These are phyloP conservation scores for Caenorhabditis panamensis DNA, from an alignment of 2,888 invertebrate genomes.

Conservation along the genomic window DNA sequence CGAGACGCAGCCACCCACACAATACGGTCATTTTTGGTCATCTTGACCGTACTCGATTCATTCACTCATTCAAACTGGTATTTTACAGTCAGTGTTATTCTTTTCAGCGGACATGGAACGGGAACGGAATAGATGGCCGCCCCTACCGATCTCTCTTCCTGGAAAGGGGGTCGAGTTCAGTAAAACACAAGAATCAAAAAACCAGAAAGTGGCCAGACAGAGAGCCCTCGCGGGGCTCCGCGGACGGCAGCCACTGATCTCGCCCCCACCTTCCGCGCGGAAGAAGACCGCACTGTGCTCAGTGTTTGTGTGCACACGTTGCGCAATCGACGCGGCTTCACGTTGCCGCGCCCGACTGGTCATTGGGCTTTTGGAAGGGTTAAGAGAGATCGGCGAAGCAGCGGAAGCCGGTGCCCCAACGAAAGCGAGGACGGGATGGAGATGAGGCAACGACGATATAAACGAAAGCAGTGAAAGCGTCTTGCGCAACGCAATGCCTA, in stretches of 20 bases:
- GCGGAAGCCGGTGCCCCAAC: slow-evolving; percentile 1
- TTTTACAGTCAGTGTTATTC: slow-evolving; percentile 36
- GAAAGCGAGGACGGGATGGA: slow-evolving; percentile 45
- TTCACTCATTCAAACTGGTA: slow-evolving; percentile 36
- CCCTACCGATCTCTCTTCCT: background rate
- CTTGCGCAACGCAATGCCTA: slow-evolving; percentile 52
- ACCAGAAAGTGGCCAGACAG: slow-evolving; percentile 55
- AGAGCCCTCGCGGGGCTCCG: slow-evolving; percentile 20
- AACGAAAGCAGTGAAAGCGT: slow-evolving; percentile 58
- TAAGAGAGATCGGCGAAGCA: slow-evolving; percentile 36
- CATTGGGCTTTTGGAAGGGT: slow-evolving; percentile 55
- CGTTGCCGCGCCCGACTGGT: slow-evolving; percentile 35
- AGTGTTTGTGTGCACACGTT: slow-evolving; percentile 48
- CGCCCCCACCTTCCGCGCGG: slow-evolving; percentile 40
- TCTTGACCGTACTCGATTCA: slow-evolving; percentile 45
- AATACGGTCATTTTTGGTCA: slow-evolving; percentile 61
- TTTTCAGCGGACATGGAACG: slow-evolving; percentile 48
- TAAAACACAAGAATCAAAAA: slow-evolving; percentile 48
- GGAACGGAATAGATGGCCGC: slow-evolving; percentile 24
- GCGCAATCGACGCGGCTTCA: slow-evolving; percentile 39
- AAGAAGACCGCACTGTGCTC: slow-evolving; percentile 39
- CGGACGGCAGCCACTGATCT: slow-evolving; percentile 39
- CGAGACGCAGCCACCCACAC: slow-evolving; percentile 28
- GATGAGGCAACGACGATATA: slow-evolving; percentile 44
- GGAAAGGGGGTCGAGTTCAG: slow-evolving; percentile 20